A percentile compares a stretch with the other conserved stretches of the same genome.
phyloP scores from a whole-genome alignment of 2,113 vertebrate species.

The Microtus ochrogaster region DNA sequence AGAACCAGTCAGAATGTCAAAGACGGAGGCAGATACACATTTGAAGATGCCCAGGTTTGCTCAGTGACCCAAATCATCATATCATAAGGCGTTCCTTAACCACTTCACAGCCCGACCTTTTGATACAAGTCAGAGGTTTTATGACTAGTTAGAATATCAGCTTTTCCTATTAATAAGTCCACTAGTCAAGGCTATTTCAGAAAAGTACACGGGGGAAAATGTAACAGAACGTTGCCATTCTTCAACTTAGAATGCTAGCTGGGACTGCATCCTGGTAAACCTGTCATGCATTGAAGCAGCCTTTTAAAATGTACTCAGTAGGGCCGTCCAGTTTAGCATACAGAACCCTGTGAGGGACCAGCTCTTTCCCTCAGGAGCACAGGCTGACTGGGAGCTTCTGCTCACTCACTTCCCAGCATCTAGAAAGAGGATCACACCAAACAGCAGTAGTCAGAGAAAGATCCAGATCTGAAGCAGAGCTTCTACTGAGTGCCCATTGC shows the following conservation, averaged over 20 bases:
- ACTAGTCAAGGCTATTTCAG: not conserved
- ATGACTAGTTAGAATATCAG: not conserved
- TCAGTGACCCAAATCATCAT: not conserved
- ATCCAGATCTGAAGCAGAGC: not conserved
- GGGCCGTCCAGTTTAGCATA: not conserved
- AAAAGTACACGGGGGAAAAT: not conserved
- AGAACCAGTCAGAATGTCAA: slow-evolving; percentile 97
- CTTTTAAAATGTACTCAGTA: not conserved
- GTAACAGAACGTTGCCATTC: not conserved
- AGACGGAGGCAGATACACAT: slow-evolving; percentile 96
- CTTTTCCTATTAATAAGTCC: not conserved
- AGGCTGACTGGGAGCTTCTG: not conserved
- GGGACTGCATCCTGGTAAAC: not conserved
- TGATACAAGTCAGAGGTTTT: not conserved
- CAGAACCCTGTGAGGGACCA: too few relatives aligned
- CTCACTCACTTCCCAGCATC: not conserved
- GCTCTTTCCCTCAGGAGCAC: not conserved
- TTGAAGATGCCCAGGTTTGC: slow-evolving; percentile 96
- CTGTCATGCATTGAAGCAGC: not conserved
- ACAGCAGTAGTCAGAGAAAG: not conserved
- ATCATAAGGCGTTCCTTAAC: not conserved
- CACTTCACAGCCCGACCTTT: not conserved
- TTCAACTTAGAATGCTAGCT: not conserved
- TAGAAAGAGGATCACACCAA: not conserved
- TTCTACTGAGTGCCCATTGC: not conserved